These are phyloP conservation scores for Dromius quadrimaculatus DNA, from an alignment of 2,888 invertebrate genomes.

Conservation along the genomic window DNA sequence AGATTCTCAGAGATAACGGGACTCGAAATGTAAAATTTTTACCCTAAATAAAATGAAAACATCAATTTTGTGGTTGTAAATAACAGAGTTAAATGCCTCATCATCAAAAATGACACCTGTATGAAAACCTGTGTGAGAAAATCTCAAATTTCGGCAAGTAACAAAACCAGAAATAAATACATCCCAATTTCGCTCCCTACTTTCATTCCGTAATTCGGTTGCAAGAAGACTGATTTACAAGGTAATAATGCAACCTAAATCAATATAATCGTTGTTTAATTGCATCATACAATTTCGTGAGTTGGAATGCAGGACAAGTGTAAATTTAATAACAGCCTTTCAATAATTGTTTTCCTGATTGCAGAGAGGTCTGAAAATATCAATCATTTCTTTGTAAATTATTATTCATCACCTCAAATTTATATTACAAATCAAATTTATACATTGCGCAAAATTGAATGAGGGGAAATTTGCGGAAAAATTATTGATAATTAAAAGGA, in stretches of 20 bases:
- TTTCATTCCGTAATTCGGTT: constrained; percentile 32
- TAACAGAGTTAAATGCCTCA: too few species aligned
- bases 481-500: too few species aligned
- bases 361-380: constrained; percentile 19
- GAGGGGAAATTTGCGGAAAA: too few species aligned
- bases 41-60: too few species aligned
- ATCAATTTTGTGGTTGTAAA: too few species aligned
- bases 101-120: too few species aligned
- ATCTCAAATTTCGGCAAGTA: background rate
- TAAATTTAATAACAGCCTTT: constrained; percentile 40
- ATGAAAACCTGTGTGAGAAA: too few species aligned
- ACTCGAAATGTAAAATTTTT: too few species aligned
- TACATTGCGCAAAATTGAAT: too few species aligned
- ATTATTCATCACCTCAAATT: constrained; percentile 4
- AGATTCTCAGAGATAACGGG: too few species aligned
- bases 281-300: constrained; percentile 14
- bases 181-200: constrained; percentile 22
- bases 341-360: constrained; percentile 26
- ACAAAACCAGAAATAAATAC: constrained; percentile 22
- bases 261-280: constrained; percentile 29
- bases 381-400: constrained; percentile 27
- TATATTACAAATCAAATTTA: too few species aligned
- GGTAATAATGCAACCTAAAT: constrained; percentile 16
- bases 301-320: constrained; percentile 41
- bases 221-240: constrained; percentile 21